Evolutionary conservation across 2,888 invertebrate genomes (phyloP), one percentile per base, ranked within the genome.

Genomic region (Pteria penguin): DNA sequence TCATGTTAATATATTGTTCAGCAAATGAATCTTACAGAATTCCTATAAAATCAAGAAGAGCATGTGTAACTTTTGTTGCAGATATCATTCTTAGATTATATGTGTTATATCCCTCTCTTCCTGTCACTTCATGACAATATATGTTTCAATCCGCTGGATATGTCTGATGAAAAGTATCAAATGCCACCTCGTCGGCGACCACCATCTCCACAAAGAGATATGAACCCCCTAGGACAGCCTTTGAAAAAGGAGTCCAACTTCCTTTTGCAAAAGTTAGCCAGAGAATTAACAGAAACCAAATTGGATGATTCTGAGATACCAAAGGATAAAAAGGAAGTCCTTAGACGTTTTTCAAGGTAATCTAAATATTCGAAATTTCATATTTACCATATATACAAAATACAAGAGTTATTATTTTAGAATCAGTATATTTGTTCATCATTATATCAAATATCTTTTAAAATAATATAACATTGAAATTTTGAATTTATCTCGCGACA

Each of bases 41-140:
- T n/a, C n/a, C n/a, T n/a, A n/a, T n/a, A n/a, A n/a, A n/a, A n/a
- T n/a, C n/a, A n/a, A n/a, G n/a, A n/a, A n/a, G n/a, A n/a, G n/a
- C n/a, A n/a, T n/a, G n/a, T n/a, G n/a, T 32, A 62, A 31, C 45
- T 45, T 24, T 4, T 65, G 57, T 61, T 61, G 27, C 85, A 92
- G 92, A 90, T 92, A 31, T 90, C 90, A 1, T 92, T 91, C 81
- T 81, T 91, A 54, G 91, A 91, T 80, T 91, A 91, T 75, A 84
- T 92, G 63, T 88, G 88, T 70, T 92, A 92, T 80, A 91, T 92
- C 54, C 92, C 92, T 2, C 84, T 92, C 29, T 92, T 92, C 84
- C 82, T 92, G 79, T 92, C 92, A 4, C 90, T 92, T 89, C 92
- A 92, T 75, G 92, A 92, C 82, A 91, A 89, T 76, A 91, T 92